Base-by-base conservation (phyloP, 2,797 vertebrate species). In the Neopelma chrysocephalum region DNA sequence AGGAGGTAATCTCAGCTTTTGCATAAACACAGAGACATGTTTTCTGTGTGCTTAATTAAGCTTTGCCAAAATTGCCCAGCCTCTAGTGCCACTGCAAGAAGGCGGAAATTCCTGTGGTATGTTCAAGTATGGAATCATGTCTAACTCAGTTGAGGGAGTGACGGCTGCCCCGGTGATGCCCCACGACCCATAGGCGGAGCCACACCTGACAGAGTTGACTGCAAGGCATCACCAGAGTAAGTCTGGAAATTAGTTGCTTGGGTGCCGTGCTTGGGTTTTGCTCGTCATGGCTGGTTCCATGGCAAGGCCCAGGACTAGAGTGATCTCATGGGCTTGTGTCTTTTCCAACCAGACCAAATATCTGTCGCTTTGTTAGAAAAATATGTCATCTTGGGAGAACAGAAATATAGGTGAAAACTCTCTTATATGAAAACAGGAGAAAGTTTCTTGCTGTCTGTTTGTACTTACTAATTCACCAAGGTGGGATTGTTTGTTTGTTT, bases 241-340 rank as follows among this genome's bases (percentile, higher is more conserved):
- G 17, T 20, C 47, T 14, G 27, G n/a, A 71, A 70, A 21, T 72
- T 6, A 60, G 10, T 89, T 69, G 10, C 76, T 32, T 68, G 27
- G n/a, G 3, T 31, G 42, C 47, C 25, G 6, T 43, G 54, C 45
- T 43, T 69, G 32, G 25, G 8, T 32, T 73, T 57, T 20, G 4
- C 53, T 47, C 4, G 0, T 60, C 11, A 0, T 58, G 19, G 43
- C 38, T 20, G 13, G 15, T 61, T 66, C 32, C 18, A 0, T 42
- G 47, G 38, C 53, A 75, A 2, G 62, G 26, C 31, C 5, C 10
- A 47, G 62, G 29, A 38, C 43, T 8, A 15, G 32, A 26, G 15
- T 45, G 26, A 64, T 78, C 53, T 50, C 0, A 1, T 29, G 62
- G 13, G 4, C 3, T 34, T 56, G 6, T 53, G 29, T 71, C 57